A percentile compares a stretch with the other conserved stretches of the same genome.
These are phyloP conservation scores for Lypha dubia DNA, from an alignment of 2,888 invertebrate species.

Conservation along the genomic window DNA sequence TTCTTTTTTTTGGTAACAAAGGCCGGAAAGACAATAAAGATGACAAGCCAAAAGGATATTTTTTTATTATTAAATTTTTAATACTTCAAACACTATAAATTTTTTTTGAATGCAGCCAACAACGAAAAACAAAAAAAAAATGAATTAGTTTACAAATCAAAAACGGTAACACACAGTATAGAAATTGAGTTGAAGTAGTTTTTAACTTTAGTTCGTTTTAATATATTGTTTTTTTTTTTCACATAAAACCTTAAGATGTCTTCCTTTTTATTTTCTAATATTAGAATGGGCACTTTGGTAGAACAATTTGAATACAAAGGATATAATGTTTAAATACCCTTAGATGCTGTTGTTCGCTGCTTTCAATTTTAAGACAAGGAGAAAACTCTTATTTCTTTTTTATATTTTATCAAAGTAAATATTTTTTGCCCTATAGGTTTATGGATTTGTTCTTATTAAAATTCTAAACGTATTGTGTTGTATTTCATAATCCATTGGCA, in stretches of 20 bases:
- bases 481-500: conserved; percentile 24
- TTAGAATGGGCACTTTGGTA: conserved; percentile 17
- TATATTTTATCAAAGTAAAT: conserved; percentile 1
- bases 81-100: conserved; percentile 28
- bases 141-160: conserved; percentile 39
- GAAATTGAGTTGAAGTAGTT: conserved; percentile 37
- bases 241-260: not conserved
- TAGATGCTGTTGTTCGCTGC: not conserved
- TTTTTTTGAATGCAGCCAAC: conserved; percentile 9
- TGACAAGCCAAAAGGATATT: conserved; percentile 44
- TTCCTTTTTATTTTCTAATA: too few species aligned
- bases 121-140: conserved; percentile 16
- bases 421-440: conserved; percentile 25
- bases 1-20: conserved; percentile 29
- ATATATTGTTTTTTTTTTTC: not conserved
- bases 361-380: too few species aligned
- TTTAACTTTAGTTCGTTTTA: conserved; percentile 18
- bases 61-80: conserved; percentile 1
- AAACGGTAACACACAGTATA: conserved; percentile 20
- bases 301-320: not conserved
- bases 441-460: not conserved
- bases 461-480: conserved; percentile 15
- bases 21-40: conserved; percentile 55
- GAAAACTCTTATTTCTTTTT: not conserved
- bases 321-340: not conserved